Evolutionary conservation across 1,140 invertebrate species (phyloP).

Genomic region (Hycleus cichorii): DNA sequence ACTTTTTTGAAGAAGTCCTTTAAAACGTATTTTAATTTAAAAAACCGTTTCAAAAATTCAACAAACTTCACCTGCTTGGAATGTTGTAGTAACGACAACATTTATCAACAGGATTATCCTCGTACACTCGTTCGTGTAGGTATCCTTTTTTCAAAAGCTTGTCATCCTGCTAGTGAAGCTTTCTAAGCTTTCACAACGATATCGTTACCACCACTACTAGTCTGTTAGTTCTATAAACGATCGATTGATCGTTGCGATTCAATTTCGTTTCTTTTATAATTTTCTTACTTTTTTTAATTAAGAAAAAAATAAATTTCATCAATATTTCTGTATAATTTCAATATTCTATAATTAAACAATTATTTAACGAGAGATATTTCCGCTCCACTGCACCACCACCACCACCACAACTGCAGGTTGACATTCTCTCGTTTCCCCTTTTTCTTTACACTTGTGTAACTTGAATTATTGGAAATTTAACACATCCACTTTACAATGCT

Average conservation of each 20-base stretch:
- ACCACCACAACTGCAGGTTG: too few relatives aligned
- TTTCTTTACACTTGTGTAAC: too few relatives aligned
- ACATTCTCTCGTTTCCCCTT: too few relatives aligned
- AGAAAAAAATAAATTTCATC: too few relatives aligned
- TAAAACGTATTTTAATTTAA: too few relatives aligned
- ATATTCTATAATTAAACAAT: background rate
- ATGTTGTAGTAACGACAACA: background rate
- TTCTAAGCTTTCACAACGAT: conserved; percentile 11
- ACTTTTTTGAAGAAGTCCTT: too few relatives aligned
- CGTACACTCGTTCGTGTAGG: conserved; percentile 7
- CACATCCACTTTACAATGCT: too few relatives aligned
- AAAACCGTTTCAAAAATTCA: too few relatives aligned
- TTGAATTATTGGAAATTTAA: too few relatives aligned
- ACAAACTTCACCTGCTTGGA: too few relatives aligned
- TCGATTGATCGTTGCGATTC: conserved; percentile 11
- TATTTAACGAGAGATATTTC: background rate
- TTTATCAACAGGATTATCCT: conserved; percentile 14
- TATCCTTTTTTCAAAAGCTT: conserved; percentile 10
- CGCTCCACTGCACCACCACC: background rate
- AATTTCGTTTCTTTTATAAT: background rate
- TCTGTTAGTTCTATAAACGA: background rate
- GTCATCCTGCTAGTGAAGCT: conserved; percentile 1
- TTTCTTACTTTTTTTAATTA: conserved; percentile 1
- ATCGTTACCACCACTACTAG: conserved; percentile 5
- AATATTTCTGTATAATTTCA: background rate